Conservation (phyloP, 2,888 invertebrate species). For the Dilophus febrilis region DNA sequence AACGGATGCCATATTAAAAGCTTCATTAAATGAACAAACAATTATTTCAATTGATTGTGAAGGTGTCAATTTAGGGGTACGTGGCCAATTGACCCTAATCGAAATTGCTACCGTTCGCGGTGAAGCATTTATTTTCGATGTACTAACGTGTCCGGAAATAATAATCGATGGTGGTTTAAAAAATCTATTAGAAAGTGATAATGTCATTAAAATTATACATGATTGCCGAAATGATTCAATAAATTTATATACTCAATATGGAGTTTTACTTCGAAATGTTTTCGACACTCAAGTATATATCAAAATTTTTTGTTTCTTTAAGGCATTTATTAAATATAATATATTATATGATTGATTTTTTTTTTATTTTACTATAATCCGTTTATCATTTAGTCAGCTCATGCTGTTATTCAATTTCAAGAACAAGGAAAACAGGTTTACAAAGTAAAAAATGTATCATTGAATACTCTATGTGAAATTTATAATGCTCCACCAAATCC, state of each 20-base stretch:
- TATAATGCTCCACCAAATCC: constrained; percentile 80
- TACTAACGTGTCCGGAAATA: constrained; percentile 67
- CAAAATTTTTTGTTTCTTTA: neutral
- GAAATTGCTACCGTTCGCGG: constrained; percentile 70
- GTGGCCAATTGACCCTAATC: constrained; percentile 73
- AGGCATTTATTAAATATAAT: too few species aligned
- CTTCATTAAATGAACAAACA: constrained; percentile 33
- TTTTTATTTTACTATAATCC: constrained; percentile 6
- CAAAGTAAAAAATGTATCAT: constrained; percentile 83
- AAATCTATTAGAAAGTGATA: constrained; percentile 59
- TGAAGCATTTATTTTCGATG: constrained; percentile 73
- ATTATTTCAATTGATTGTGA: constrained; percentile 81
- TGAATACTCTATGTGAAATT: constrained; percentile 79
- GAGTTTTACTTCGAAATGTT: constrained; percentile 64
- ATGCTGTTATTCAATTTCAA: constrained; percentile 80
- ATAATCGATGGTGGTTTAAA: constrained; percentile 62
- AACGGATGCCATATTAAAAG: constrained; percentile 52
- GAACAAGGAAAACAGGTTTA: constrained; percentile 80
- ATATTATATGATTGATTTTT: constrained; percentile 1
- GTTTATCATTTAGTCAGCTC: constrained; percentile 51
- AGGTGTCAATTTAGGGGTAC: constrained; percentile 78
- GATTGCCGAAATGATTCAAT: constrained; percentile 85
- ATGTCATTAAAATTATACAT: constrained; percentile 77
- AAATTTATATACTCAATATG: constrained; percentile 72
- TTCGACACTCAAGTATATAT: constrained; percentile 68